Conservation (phyloP, 2,113 vertebrate species). For the Rhabdornis inornatus region DNA sequence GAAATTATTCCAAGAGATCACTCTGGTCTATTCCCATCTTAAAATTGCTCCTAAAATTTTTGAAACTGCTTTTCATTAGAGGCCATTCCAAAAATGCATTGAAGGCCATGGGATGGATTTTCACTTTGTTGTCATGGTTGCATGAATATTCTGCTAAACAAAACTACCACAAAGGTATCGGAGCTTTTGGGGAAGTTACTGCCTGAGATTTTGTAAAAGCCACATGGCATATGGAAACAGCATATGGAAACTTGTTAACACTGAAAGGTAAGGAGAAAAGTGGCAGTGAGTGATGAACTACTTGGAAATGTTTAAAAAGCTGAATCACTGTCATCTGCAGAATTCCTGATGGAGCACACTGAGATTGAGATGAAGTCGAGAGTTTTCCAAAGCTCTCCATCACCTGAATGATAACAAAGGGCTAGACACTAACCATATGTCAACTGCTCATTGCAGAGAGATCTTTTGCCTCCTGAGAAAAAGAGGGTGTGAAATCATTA, state of each 20-base stretch:
- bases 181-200: background rate
- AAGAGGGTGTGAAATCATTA: conserved; percentile 5
- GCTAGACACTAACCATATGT: conserved; percentile 26
- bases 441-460: background rate
- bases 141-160: background rate
- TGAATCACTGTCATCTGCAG: conserved; percentile 33
- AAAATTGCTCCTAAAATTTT: background rate
- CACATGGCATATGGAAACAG: conserved; percentile 27
- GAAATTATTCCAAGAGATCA: background rate
- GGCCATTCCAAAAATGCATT: background rate
- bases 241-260: conserved; percentile 48
- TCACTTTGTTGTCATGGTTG: background rate
- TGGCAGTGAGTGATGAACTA: conserved; percentile 48
- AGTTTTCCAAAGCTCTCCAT: conserved; percentile 28
- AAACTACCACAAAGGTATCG: background rate
- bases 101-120: background rate
- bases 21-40: background rate
- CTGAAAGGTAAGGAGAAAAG: conserved; percentile 37
- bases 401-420: conserved; percentile 7
- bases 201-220: conserved; percentile 13
- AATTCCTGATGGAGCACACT: conserved; percentile 22
- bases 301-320: conserved; percentile 36
- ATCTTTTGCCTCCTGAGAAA: conserved; percentile 11
- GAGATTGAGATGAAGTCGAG: conserved; percentile 28
- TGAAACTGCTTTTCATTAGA: background rate